Evolutionary conservation across 2,888 invertebrate species (phyloP), one percentile per base, ranked within the genome.

Genomic region (Chrysopilus asiliformis): DNA sequence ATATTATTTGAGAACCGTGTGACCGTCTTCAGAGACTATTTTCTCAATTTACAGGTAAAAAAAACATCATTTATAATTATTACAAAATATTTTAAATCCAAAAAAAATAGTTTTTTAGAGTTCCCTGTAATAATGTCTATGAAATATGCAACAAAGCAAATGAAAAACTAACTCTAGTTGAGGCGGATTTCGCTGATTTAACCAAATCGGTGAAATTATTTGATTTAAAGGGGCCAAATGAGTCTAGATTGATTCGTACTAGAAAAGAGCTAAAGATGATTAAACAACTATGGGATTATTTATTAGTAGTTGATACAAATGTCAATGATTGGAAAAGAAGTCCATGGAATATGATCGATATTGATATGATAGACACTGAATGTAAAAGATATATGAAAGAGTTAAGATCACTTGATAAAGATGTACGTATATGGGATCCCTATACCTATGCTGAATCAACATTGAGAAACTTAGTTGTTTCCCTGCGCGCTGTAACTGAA

Each of bases 301-400:
- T 83, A 27, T 68, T 72, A 45, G 74, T 90, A 22, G 82, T 90
- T 15, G 71, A 75, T 52, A 79, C 82, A 2, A 82, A 79, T 38
- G 78, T 94, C 38, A 78, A 83, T 34, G 85, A 85, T 57, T 95
- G 94, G 94, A 90, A 91, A 60, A 83, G 75, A 40, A 93, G 91
- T 0, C 76, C 81, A 0, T 95, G 94, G 94, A 82, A 82, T 53
- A 84, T 85, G 54, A 87, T 94, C 41, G 90, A 94, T 51, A 85
- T 91, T 2, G 94, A 94, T 52, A 76, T 76, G 36, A 90, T 94
- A 86, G 93, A 94, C 55, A 79, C 85, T 59, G 91, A 93, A 55
- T 86, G 91, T 64, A 94, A 94, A 60, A 80, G 84, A 49, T 85
- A 91, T 55, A 78, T 81, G 1, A 89, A 89, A 53, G 89, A 90